These are phyloP conservation scores for Danio choprae DNA, from an alignment of 2,797 vertebrate species.

Conservation along the genomic window DNA sequence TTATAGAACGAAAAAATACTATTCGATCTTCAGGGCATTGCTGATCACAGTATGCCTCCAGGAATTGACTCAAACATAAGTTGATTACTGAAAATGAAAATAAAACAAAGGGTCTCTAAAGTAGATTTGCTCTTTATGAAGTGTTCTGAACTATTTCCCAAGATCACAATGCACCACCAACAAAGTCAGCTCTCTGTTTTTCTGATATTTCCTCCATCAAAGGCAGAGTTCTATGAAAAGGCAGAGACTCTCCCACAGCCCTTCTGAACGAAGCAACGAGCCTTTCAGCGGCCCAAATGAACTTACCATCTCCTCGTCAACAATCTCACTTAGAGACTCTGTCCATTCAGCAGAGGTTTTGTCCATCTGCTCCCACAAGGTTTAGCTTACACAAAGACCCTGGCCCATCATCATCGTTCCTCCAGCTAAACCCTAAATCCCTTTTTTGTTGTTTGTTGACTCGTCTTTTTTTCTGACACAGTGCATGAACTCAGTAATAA, in stretches of 20 bases:
- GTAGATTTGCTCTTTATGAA: slow-evolving; percentile 20
- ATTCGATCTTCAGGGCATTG: not conserved
- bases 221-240: slow-evolving; percentile 44
- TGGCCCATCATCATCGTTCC: not conserved
- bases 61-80: not conserved
- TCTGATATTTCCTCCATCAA: slow-evolving; percentile 34
- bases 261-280: slow-evolving; percentile 43
- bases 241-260: slow-evolving; percentile 53
- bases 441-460: slow-evolving; percentile 39
- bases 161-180: not conserved
- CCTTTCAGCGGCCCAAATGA: slow-evolving; percentile 49
- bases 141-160: slow-evolving; percentile 34
- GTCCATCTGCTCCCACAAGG: slow-evolving; percentile 24
- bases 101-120: not conserved
- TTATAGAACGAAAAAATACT: not conserved
- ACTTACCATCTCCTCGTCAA: slow-evolving; percentile 36
- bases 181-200: slow-evolving; percentile 35
- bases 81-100: not conserved
- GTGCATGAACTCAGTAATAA: not conserved
- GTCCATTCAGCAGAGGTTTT: slow-evolving; percentile 40
- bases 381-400: slow-evolving; percentile 15
- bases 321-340: slow-evolving; percentile 36
- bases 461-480: not conserved
- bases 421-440: slow-evolving; percentile 15
- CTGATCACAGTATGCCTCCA: slow-evolving; percentile 6